Base-by-base conservation (phyloP, 2,888 invertebrate species). In the Toxonevra muliebris region DNA sequence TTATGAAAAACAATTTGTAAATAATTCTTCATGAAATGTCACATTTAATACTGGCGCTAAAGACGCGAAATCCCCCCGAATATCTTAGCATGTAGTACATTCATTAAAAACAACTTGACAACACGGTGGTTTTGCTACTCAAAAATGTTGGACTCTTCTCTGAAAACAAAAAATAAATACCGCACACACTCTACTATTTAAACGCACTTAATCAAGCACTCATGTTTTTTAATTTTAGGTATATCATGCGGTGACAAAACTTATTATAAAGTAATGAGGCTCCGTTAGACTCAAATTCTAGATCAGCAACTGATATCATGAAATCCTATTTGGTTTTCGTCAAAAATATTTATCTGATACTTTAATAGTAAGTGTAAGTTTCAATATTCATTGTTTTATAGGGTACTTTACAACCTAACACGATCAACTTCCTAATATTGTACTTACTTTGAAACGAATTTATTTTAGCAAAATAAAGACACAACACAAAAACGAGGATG, bases 31-130 rank as follows among this genome's bases (percentile, higher is more conserved):
- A 42, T 7, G 20, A 41, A 61, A n/a, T 19, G 41, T 41, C 66
- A 54, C 30, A 20, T 12, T 19, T 12, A 66, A 17, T 48, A 13
- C 48, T 65, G 65, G 65, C 70, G 65, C 64, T 64, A 68, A 65
- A 43, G 41, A 52, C 45, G 55, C 53, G 13, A 59, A 53, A 54
- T 53, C 59, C 50, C 53, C n/a, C 57, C 30, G 30, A 55, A 55
- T 40, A 15, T 40, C 13, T 19, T 58, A 65, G 20, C 50, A 42
- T 40, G 42, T 30, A 8, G 2, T n/a, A 41, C 52, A 42, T 57
- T 64, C 55, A 68, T 64, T 61, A 40, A 64, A 57, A 64, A 64
- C 68, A 68, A 55, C 64, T 68, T 68, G 57, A 50, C 64, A 64
- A 45, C 64, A 45, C 60, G 64, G 64, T 68, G 68, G 68, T 61